These are phyloP conservation scores for Gopherus flavomarginatus DNA, from an alignment of 2,113 vertebrate genomes.

Conservation along the genomic window DNA sequence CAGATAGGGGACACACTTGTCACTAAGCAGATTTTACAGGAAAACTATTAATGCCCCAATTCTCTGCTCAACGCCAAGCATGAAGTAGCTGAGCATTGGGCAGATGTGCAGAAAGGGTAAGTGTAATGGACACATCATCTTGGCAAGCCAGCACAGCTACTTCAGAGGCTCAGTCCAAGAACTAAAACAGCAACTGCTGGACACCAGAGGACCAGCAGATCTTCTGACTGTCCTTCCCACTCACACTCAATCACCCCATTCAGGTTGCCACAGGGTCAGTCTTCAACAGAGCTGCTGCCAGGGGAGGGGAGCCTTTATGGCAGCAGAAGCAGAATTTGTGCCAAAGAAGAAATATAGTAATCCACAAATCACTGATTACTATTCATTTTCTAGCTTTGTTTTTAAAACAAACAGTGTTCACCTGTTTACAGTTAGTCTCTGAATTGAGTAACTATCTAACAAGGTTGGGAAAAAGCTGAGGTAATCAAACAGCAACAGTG, in stretches of 20 bases:
- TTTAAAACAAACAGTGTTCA: too few relatives aligned
- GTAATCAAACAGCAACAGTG: not conserved
- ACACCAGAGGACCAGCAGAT: too few relatives aligned
- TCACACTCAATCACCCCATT: not conserved
- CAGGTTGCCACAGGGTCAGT: not conserved
- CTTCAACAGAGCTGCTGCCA: not conserved
- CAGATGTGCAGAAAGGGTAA: not conserved
- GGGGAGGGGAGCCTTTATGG: not conserved
- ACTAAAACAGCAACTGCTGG: not conserved
- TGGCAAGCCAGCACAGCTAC: not conserved
- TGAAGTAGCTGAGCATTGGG: not conserved
- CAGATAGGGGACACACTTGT: not conserved
- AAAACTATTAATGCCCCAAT: not conserved
- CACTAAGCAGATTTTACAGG: not conserved
- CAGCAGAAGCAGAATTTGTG: not conserved
- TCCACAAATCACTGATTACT: not conserved
- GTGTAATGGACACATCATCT: not conserved
- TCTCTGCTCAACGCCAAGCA: not conserved
- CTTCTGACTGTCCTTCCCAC: not conserved
- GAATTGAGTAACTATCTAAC: not conserved
- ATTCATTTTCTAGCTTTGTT: not conserved
- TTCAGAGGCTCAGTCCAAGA: not conserved
- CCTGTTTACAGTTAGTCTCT: not conserved
- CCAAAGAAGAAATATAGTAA: not conserved
- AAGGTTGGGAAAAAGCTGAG: not conserved